A percentile compares a stretch with the other conserved stretches of the same genome.
Evolutionary conservation across 2,888 invertebrate genomes (phyloP).

Genomic region (Callyntrura sp.): DNA sequence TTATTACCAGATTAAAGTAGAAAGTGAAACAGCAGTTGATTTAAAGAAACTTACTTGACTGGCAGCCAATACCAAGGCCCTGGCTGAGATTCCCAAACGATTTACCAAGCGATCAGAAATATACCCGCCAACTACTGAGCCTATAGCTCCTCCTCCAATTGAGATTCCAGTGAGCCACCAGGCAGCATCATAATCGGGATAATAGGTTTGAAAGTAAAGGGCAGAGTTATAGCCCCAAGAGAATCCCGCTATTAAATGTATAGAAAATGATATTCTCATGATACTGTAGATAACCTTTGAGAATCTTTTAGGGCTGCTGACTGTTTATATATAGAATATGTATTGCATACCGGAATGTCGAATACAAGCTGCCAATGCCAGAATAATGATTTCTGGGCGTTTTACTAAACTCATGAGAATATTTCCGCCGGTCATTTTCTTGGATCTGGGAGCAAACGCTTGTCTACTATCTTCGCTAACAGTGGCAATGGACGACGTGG

Average conservation of each 20-base stretch:
- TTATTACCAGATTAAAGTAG: no score
- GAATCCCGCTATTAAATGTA: slow-evolving; percentile 91
- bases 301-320: not conserved
- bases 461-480: slow-evolving; percentile 25
- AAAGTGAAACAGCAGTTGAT: not conserved
- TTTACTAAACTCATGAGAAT: slow-evolving; percentile 42
- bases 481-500: not conserved
- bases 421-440: slow-evolving; percentile 49
- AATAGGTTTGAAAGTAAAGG: slow-evolving; percentile 94
- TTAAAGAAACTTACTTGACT: slow-evolving; percentile 42
- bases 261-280: no score
- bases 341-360: slow-evolving; percentile 91
- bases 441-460: slow-evolving; percentile 34
- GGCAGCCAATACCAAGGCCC: slow-evolving; percentile 90
- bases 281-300: not conserved
- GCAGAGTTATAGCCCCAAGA: slow-evolving; percentile 97
- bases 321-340: not conserved
- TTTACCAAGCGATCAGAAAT: slow-evolving; percentile 95
- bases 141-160: slow-evolving; percentile 92
- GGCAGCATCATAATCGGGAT: slow-evolving; percentile 93
- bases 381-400: slow-evolving; percentile 91
- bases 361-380: slow-evolving; percentile 95
- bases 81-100: slow-evolving; percentile 93
- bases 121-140: slow-evolving; percentile 89
- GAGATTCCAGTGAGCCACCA: slow-evolving; percentile 96